Conservation (phyloP, 2,797 vertebrate species). For the Sebastes kiyomatsui region DNA sequence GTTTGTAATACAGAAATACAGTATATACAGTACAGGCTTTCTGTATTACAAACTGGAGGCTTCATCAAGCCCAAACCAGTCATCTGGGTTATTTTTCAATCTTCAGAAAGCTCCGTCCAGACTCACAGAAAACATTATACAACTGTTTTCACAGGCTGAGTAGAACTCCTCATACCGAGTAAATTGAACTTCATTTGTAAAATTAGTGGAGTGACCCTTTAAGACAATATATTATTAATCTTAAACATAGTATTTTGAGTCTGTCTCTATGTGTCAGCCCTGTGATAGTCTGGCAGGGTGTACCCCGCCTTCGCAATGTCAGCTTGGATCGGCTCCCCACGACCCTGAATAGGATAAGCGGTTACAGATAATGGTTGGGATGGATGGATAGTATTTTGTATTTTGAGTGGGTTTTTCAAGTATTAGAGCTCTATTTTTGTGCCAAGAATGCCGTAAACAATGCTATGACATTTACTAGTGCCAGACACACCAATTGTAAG, state of each 20-base stretch:
- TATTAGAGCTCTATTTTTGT: not conserved
- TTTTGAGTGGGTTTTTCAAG: not conserved
- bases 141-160: not conserved
- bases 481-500: accelerated
- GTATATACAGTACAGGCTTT: not conserved
- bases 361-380: no score
- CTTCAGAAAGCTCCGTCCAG: not conserved
- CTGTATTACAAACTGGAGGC: not conserved
- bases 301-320: no score
- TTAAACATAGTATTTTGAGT: not conserved
- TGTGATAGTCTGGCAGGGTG: no score
- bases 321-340: no score
- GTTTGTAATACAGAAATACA: not conserved
- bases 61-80: not conserved
- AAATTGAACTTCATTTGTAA: not conserved
- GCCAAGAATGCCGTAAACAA: not conserved
- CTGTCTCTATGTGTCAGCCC: no score
- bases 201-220: not conserved
- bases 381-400: no score
- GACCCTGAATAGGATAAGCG: no score
- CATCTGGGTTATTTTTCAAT: no score
- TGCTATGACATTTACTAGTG: not conserved
- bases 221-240: not conserved
- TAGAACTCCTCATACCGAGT: not conserved
- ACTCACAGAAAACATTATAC: not conserved